These are phyloP conservation scores for Panorpa germanica DNA, from an alignment of 2,888 invertebrate genomes.

Conservation along the genomic window DNA sequence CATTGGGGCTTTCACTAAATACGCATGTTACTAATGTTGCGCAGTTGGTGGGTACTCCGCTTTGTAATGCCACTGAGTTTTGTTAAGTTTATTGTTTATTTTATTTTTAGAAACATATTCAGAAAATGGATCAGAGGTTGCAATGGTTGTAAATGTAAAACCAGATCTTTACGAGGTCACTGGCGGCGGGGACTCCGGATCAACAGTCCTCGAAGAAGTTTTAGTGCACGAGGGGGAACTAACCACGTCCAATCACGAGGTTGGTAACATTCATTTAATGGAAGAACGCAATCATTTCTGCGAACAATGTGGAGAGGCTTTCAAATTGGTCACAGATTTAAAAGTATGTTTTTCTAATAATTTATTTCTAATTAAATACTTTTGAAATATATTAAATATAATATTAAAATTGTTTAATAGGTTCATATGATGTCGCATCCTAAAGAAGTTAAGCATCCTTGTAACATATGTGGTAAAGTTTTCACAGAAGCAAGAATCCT, in stretches of 20 bases:
- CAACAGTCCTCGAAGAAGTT: constrained; percentile 4
- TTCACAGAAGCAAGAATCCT: constrained; percentile 25
- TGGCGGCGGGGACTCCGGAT: constrained; percentile 3
- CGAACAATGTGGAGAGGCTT: constrained; percentile 21
- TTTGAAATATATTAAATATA: neutral
- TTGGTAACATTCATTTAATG: neutral
- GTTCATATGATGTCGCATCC: constrained; percentile 26
- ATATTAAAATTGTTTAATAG: constrained; percentile 13
- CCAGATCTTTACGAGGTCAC: constrained; percentile 3
- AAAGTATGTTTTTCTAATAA: constrained; percentile 19
- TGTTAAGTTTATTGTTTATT: neutral
- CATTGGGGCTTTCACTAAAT: too few species aligned
- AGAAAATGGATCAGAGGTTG: constrained; percentile 5
- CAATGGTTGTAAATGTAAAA: neutral
- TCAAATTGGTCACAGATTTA: constrained; percentile 22
- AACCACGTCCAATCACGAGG: too few species aligned
- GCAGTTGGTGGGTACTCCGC: neutral
- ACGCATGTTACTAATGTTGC: too few species aligned
- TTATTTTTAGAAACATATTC: constrained; percentile 7
- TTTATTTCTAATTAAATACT: too few species aligned
- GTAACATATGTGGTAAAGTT: constrained; percentile 23
- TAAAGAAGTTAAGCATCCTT: too few species aligned
- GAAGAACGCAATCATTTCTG: constrained; percentile 21
- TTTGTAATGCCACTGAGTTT: neutral
- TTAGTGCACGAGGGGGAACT: constrained; percentile 1